Percentiles rank a stretch among this genome's conserved stretches.
These are phyloP conservation scores for Anolis sagrei DNA, from an alignment of 2,113 vertebrate species.

Conservation along the genomic window DNA sequence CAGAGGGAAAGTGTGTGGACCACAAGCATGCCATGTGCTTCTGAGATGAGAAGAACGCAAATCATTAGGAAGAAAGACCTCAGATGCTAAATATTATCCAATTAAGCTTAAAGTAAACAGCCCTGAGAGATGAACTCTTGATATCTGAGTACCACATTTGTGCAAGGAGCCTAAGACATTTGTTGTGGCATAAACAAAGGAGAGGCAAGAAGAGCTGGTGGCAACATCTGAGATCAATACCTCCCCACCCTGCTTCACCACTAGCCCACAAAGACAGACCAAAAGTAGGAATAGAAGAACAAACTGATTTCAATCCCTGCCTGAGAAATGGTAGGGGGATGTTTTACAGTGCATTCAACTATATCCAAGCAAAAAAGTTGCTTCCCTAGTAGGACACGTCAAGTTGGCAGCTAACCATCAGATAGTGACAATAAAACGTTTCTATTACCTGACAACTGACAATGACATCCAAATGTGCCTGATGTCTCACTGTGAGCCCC, in stretches of 20 bases:
- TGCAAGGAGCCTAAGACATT: conserved; percentile 61
- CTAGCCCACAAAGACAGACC: too few species aligned
- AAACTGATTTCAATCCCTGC: conserved; percentile 4
- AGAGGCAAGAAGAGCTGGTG: background rate
- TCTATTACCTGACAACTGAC: conserved; percentile 86
- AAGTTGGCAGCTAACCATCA: conserved; percentile 71
- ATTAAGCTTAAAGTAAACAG: conserved; percentile 75
- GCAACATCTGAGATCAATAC: conserved; percentile 45
- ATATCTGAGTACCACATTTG: conserved; percentile 53
- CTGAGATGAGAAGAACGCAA: conserved; percentile 27
- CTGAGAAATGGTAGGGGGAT: background rate
- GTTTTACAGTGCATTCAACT: conserved; percentile 17
- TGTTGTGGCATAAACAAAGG: conserved; percentile 5
- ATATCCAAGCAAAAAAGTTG: conserved; percentile 53
- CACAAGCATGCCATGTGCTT: conserved; percentile 55
- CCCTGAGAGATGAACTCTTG: conserved; percentile 66
- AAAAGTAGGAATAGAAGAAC: background rate
- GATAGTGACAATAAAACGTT: conserved; percentile 69
- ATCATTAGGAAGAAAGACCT: conserved; percentile 45
- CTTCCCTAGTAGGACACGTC: conserved; percentile 64
- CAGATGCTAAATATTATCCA: conserved; percentile 78
- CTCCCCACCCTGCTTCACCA: conserved; percentile 7
- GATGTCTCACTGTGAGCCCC: conserved; percentile 83
- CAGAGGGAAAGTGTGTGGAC: conserved; percentile 55
- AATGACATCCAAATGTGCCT: conserved; percentile 85